Base-by-base conservation (phyloP, 2,888 invertebrate genomes). In the Hedychridium roseum region DNA sequence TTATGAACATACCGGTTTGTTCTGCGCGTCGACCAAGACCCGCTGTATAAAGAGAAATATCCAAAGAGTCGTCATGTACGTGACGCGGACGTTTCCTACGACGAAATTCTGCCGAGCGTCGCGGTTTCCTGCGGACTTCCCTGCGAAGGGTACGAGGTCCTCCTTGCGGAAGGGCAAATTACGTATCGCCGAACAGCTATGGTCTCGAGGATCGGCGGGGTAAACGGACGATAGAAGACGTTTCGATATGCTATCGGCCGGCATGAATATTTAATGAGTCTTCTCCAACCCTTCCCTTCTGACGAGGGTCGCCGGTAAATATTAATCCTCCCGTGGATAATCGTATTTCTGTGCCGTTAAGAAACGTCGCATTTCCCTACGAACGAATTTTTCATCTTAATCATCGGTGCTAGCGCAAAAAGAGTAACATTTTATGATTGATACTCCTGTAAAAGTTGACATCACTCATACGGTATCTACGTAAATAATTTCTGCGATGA, bases 201-300 rank as follows among this genome's bases (percentile, higher is more conserved):
- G n/a, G 17, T 6, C 11, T 5, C 32, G 5, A 11, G 15, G 34
- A 34, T 17, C 20, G 20, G 20, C 9, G 15, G 11, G 2, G n/a
- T 12, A 15, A 46, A 40, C 34, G 31, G 12, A n/a, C 21, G 32
- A 31, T 11, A 34, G 35, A 36, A 21, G 34, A 32, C 51, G 39
- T 54, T 61, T 52, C 51, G 61, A 58, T 64, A 54, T 39, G 50
- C 50, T 51, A 58, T 60, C 55, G 43, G 43, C 37, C 39, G 47
- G 51, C 27, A 56, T 51, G 61, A 63, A 63, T 63, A 64, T 54
- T 49, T 61, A 60, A 64, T 54, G 58, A 64, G 53, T 23, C 35
- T n/a, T n/a, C 23, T 12, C 30, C 36, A 43, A 50, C 58, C 54
- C 34, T 51, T 53, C 51, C 45, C 47, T 51, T 53, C 42, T 58